Base-by-base conservation (phyloP, 2,113 vertebrate species). In the Tragelaphus buxtoni region DNA sequence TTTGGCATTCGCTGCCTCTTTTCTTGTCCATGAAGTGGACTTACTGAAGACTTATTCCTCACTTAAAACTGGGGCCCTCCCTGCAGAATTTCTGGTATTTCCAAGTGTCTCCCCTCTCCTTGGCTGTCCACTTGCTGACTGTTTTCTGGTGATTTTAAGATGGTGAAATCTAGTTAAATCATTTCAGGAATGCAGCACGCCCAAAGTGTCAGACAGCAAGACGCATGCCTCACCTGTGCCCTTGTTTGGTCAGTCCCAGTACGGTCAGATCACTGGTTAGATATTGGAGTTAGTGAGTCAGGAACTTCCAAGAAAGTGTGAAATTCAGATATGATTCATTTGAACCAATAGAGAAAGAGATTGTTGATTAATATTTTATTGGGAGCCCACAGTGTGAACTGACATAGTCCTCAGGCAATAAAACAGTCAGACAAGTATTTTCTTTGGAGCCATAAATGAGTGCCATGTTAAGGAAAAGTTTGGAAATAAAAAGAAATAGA, bases 41-140 rank as follows among this genome's bases (percentile, higher is more conserved):
- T 94, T 63, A 53, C 14, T 63, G 84, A 72, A 85, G 72, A 61
- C 65, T 86, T 89, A 26, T 90, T 94, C 80, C 28, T 56, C 39
- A 45, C 51, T 87, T 60, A 22, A 58, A 58, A 96, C 98, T 96
- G 83, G 94, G 17, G 18, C 53, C 53, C 51, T 96, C 91, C 82
- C 96, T 96, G 91, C 90, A 97, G 97, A 98, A 98, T 96, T 96
- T 93, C 94, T 97, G 89, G n/a, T 24, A 42, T 28, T 26, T 85
- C 69, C 49, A 77, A 63, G 72, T 12, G 12, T 53, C 51, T 85
- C 24, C 14, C 5, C 1, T 90, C 88, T 96, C 39, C 14, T 28
- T 65, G 26, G 79, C 26, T 95, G 16, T 65, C 30, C 39, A 1
- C 22, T 58, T 22, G 20, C 28, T 76, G 26, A 42, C 53, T 84